Conservation (phyloP, 2,888 invertebrate species). For the Schizaphis graminum region DNA sequence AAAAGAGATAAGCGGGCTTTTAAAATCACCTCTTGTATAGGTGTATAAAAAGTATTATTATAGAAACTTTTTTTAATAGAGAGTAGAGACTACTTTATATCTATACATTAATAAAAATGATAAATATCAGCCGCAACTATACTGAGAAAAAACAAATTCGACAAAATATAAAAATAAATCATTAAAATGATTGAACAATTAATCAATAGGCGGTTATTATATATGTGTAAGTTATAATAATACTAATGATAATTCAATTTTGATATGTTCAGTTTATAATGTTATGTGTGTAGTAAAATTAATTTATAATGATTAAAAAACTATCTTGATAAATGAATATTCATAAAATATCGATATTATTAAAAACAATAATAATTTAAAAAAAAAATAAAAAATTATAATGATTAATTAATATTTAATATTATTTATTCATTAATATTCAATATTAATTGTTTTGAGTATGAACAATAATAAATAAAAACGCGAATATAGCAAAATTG, state of each 20-base stretch:
- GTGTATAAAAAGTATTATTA: not conserved
- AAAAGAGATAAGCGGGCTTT: not conserved
- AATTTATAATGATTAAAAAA: no score
- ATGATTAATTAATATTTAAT: no score
- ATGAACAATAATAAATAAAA: not conserved
- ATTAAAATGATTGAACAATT: not conserved
- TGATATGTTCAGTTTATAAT: not conserved
- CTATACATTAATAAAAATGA: no score
- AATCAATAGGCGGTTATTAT: not conserved
- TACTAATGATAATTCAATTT: not conserved
- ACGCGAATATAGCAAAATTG: not conserved
- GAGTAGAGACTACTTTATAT: not conserved
- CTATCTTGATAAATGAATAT: no score
- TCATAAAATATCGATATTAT: no score
- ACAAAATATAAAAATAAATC: not conserved
- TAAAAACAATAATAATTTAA: no score
- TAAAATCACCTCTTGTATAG: not conserved
- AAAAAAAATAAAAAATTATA: no score
- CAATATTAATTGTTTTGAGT: no score
- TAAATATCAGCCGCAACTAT: not conserved
- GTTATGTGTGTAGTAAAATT: not conserved
- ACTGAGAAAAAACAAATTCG: not conserved
- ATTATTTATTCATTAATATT: no score
- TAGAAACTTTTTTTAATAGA: not conserved
- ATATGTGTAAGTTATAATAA: not conserved